Percentiles rank a stretch among this genome's conserved stretches.
Conservation (phyloP, 2,797 vertebrate genomes). For the Spea hammondii region DNA sequence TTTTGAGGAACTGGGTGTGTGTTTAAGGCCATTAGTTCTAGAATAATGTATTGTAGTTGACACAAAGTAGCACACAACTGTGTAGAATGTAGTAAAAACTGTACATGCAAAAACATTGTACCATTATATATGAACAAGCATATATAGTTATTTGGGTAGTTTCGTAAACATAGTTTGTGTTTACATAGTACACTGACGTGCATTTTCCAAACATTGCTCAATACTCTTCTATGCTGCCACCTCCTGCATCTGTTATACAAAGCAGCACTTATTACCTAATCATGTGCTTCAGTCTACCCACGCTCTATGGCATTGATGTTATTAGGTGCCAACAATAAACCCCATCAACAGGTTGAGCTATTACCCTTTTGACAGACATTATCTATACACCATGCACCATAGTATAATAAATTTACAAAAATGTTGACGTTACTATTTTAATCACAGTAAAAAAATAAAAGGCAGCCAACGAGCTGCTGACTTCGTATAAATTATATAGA, state of each 20-base stretch:
- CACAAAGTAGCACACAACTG: conserved; percentile 69
- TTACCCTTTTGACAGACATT: conserved; percentile 68
- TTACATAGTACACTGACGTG: conserved; percentile 76
- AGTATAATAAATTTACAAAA: conserved; percentile 46
- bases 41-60: conserved; percentile 65
- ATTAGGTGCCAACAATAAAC: conserved; percentile 59
- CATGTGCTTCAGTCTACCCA: conserved; percentile 57
- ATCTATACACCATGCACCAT: conserved; percentile 60
- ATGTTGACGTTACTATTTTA: conserved; percentile 55
- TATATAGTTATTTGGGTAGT: conserved; percentile 79
- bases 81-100: conserved; percentile 88
- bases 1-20: conserved; percentile 85
- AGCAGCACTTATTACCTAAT: background rate
- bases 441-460: conserved; percentile 52
- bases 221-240: background rate
- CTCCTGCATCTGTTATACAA: conserved; percentile 11
- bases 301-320: conserved; percentile 54
- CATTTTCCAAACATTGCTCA: conserved; percentile 21
- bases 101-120: conserved; percentile 91
- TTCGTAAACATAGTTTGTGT: conserved; percentile 82
- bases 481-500: background rate
- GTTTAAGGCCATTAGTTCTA: conserved; percentile 98
- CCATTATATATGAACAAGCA: conserved; percentile 81
- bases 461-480: conserved; percentile 46
- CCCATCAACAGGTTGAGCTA: conserved; percentile 60